Conservation (phyloP, 2,888 invertebrate species). For the Plagodis pulveraria region DNA sequence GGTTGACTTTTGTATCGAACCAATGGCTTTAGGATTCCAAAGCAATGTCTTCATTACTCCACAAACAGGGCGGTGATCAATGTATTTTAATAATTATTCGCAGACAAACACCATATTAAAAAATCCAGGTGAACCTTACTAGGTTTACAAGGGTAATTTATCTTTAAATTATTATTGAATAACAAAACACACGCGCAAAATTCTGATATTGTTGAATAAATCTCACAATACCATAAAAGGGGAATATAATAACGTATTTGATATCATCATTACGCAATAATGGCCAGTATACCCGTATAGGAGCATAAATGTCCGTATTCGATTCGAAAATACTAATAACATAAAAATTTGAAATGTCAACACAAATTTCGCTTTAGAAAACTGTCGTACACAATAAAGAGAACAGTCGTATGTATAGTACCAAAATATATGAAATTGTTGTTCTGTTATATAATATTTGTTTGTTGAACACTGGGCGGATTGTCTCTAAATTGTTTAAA, state of each 20-base stretch:
- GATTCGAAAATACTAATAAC: conserved; percentile 46
- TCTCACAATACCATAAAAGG: conserved; percentile 37
- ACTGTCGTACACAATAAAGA: conserved; percentile 42
- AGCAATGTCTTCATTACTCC: no score
- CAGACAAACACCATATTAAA: no score
- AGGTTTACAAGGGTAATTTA: no score
- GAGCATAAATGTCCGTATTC: conserved; percentile 42
- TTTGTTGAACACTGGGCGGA: conserved; percentile 12
- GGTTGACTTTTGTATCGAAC: no score
- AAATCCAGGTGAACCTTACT: no score
- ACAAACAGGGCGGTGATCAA: no score
- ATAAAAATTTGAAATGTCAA: conserved; percentile 43
- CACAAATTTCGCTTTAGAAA: conserved; percentile 43
- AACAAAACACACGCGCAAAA: conserved; percentile 8
- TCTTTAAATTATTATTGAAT: no score
- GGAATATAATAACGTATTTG: conserved; percentile 36
- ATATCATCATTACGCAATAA: conserved; percentile 39
- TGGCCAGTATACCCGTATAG: conserved; percentile 35
- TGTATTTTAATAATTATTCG: no score
- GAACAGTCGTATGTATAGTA: conserved; percentile 23
- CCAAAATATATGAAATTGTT: conserved; percentile 12
- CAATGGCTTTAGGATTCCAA: no score
- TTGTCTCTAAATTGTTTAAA: conserved; percentile 23
- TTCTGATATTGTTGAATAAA: conserved; percentile 20
- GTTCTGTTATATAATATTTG: no score